Evolutionary conservation across 1,140 invertebrate genomes (phyloP).

Genomic region (Oncopodura yosiiana): DNA sequence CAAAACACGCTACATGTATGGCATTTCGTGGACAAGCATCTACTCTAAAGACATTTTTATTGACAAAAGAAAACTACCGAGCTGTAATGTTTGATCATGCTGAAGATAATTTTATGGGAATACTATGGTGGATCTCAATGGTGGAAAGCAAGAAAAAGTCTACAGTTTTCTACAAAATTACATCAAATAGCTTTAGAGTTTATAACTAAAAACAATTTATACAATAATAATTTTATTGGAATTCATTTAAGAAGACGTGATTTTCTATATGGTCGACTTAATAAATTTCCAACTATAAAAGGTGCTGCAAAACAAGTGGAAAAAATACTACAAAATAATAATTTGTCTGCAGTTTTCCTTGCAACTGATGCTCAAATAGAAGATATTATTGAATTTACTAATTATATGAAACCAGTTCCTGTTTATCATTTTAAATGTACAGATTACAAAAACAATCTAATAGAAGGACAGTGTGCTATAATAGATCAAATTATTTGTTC

Average conservation of each 20-base stretch:
- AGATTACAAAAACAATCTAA: slow-evolving; percentile 3
- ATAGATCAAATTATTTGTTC: slow-evolving; percentile 94
- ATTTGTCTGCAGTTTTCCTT: slow-evolving; percentile 61
- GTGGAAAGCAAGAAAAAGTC: slow-evolving; percentile 80
- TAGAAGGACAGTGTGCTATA: slow-evolving; percentile 81
- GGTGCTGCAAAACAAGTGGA: slow-evolving; percentile 60
- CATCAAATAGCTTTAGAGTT: slow-evolving; percentile 60
- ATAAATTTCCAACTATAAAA: slow-evolving; percentile 60
- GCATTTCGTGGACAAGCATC: slow-evolving; percentile 71
- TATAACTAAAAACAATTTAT: slow-evolving; percentile 41
- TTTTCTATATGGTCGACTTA: slow-evolving; percentile 56
- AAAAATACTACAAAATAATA: slow-evolving; percentile 47
- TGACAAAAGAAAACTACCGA: slow-evolving; percentile 33
- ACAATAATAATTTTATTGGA: slow-evolving; percentile 50
- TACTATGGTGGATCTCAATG: slow-evolving; percentile 74
- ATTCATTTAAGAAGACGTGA: slow-evolving; percentile 76
- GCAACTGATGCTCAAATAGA: slow-evolving; percentile 62
- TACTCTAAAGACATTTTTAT: slow-evolving; percentile 48
- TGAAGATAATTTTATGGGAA: slow-evolving; percentile 72
- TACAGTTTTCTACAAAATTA: slow-evolving; percentile 71
- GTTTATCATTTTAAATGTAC: no score
- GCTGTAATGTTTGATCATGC: slow-evolving; percentile 72
- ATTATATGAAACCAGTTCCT: no score
- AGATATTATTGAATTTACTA: slow-evolving; percentile 38
- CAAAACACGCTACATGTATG: slow-evolving; percentile 59